Conservation (phyloP, 2,113 vertebrate genomes). For the Colistium nudipinnis region DNA sequence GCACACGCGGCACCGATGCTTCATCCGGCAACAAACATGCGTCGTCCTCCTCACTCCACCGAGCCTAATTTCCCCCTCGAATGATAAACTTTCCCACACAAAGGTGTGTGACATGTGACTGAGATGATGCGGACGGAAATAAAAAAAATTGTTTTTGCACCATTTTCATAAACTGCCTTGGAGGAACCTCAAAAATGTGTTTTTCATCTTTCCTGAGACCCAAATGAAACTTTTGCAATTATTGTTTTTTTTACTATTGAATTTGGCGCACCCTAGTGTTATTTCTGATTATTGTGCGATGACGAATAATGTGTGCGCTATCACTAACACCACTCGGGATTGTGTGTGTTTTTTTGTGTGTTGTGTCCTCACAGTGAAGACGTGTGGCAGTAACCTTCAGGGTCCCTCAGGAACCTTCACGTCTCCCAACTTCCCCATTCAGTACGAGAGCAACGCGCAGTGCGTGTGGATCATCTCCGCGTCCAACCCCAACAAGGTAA, state of each 20-base stretch:
- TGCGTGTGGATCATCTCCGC: constrained; percentile 87
- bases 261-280: constrained; percentile 12
- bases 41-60: constrained; percentile 63
- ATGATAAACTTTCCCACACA: constrained; percentile 1
- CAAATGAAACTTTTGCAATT: too few relatives aligned
- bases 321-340: constrained; percentile 10
- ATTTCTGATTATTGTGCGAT: constrained; percentile 37
- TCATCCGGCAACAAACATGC: constrained; percentile 63
- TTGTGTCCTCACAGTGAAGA: constrained; percentile 78
- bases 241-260: too few relatives aligned
- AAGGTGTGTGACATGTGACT: constrained; percentile 1
- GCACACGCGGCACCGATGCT: constrained; percentile 53
- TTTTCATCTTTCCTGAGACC: too few relatives aligned
- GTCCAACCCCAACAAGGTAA: constrained; percentile 85
- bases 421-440: constrained; percentile 85
- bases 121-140: too few relatives aligned
- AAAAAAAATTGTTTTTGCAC: too few relatives aligned
- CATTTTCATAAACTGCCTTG: too few relatives aligned
- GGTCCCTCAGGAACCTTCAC: constrained; percentile 83
- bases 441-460: constrained; percentile 86
- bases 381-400: constrained; percentile 85
- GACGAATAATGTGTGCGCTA: constrained; percentile 11
- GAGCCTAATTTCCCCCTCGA: constrained; percentile 14
- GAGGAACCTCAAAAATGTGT: too few relatives aligned
- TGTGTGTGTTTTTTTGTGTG: too few relatives aligned